These are phyloP conservation scores for Drosophila ogumai DNA, from an alignment of 1,140 invertebrate species.

Conservation along the genomic window DNA sequence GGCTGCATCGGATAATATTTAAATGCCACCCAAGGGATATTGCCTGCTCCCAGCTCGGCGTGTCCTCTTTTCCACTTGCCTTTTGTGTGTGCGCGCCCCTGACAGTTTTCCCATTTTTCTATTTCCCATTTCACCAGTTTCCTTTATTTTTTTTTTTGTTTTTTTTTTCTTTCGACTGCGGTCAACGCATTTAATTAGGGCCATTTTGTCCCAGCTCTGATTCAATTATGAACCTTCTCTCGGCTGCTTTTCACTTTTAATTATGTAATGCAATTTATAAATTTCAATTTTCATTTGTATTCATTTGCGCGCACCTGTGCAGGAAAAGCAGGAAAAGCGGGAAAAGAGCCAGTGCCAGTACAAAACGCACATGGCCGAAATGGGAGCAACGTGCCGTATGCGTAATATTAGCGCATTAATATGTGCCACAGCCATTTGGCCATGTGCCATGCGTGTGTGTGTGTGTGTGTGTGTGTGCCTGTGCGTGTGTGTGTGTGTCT, in stretches of 20 bases:
- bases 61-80: neutral
- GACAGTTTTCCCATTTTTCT: conserved; percentile 19
- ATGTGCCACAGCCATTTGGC: conserved; percentile 31
- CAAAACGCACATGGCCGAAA: conserved; percentile 11
- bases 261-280: conserved; percentile 57
- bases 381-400: conserved; percentile 59
- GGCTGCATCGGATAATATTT: conserved; percentile 35
- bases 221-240: conserved; percentile 13
- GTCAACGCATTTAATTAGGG: conserved; percentile 34
- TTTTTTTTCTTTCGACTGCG: neutral
- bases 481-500: conserved; percentile 13
- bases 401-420: conserved; percentile 70
- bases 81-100: neutral
- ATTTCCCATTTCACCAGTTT: conserved; percentile 13
- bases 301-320: conserved; percentile 45
- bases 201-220: conserved; percentile 1
- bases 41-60: too few species aligned
- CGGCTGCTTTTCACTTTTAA: conserved; percentile 30
- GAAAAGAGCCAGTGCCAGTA: neutral
- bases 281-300: conserved; percentile 57
- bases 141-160: conserved; percentile 2
- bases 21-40: conserved; percentile 6
- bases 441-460: conserved; percentile 9
- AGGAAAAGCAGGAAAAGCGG: conserved; percentile 9
- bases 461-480: neutral